phyloP scores from a whole-genome alignment of 2,113 vertebrate genomes.

The Menura novaehollandiae region DNA sequence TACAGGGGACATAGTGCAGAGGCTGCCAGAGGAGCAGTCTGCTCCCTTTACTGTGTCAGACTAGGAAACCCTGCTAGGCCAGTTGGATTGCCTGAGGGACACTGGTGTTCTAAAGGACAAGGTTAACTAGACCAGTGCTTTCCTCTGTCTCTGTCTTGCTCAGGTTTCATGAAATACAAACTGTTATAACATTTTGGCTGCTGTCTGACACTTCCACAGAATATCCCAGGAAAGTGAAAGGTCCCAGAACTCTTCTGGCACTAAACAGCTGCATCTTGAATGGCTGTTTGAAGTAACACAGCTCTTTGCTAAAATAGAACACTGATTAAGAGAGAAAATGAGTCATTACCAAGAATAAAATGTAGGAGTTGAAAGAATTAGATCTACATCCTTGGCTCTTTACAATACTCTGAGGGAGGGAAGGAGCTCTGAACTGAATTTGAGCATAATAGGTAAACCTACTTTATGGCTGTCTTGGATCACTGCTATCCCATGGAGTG shows the following conservation, averaged over 20 bases:
- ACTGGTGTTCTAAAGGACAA: not conserved
- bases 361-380: not conserved
- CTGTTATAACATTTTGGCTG: not conserved
- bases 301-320: not conserved
- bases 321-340: not conserved
- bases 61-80: not conserved
- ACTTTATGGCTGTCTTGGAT: not conserved
- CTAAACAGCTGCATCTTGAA: constrained; percentile 5
- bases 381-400: not conserved
- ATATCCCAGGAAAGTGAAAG: not conserved
- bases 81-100: not conserved
- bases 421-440: not conserved
- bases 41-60: not conserved
- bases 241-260: constrained; percentile 7
- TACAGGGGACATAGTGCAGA: not conserved
- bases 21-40: not conserved
- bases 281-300: not conserved
- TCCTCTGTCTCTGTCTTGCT: not conserved
- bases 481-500: not conserved
- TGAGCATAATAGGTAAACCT: not conserved
- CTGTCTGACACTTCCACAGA: not conserved
- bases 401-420: not conserved
- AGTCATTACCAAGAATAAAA: not conserved
- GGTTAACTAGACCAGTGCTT: not conserved
- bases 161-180: not conserved